These are phyloP conservation scores for Sphinx pinastri DNA, from an alignment of 2,888 invertebrate genomes.

Conservation along the genomic window DNA sequence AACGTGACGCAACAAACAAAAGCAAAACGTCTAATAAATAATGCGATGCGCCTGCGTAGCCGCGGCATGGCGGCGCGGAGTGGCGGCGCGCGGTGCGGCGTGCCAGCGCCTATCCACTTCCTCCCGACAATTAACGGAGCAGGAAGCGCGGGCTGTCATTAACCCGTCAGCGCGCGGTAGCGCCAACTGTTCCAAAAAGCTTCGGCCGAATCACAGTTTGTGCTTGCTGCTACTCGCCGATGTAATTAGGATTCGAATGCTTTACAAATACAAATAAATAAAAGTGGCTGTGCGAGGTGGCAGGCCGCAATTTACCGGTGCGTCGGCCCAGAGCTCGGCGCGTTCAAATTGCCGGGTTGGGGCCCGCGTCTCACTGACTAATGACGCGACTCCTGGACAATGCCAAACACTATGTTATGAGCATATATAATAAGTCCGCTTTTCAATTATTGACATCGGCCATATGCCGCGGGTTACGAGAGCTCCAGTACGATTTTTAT, in stretches of 20 bases:
- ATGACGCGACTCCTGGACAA: constrained; percentile 71
- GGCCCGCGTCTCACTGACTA: constrained; percentile 74
- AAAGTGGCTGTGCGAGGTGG: constrained; percentile 75
- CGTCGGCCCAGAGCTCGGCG: constrained; percentile 56
- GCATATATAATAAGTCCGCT: constrained; percentile 67
- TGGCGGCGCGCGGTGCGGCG: constrained; percentile 41
- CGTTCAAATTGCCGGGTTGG: constrained; percentile 76
- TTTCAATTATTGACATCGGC: constrained; percentile 69
- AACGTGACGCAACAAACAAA: constrained; percentile 64
- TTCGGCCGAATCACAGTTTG: constrained; percentile 72
- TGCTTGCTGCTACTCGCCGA: constrained; percentile 61
- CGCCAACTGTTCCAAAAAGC: constrained; percentile 78
- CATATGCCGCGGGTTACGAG: constrained; percentile 58
- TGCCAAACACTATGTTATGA: constrained; percentile 61
- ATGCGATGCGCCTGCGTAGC: constrained; percentile 64
- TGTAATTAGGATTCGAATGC: constrained; percentile 78
- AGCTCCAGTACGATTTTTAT: constrained; percentile 23
- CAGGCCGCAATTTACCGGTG: constrained; percentile 76
- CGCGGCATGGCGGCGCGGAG: background rate
- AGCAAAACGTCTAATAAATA: constrained; percentile 76
- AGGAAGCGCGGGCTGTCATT: constrained; percentile 81
- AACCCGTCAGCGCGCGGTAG: constrained; percentile 72
- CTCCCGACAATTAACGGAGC: constrained; percentile 78
- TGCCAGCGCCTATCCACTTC: constrained; percentile 70
- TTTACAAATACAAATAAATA: constrained; percentile 82